phyloP scores from a whole-genome alignment of 2,888 invertebrate genomes.

The Phaedon cochleariae region DNA sequence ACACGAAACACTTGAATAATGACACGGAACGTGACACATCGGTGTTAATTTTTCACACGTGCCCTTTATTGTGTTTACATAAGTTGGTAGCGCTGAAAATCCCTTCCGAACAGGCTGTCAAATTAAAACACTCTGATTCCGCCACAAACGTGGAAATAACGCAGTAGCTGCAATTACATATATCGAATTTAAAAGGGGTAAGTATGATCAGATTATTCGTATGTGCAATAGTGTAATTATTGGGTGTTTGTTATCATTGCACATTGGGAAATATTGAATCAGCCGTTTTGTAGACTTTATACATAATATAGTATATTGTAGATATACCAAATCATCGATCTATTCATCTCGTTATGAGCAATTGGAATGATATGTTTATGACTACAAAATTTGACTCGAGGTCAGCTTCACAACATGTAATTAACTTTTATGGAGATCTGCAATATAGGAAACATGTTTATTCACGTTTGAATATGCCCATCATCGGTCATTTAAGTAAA shows the following conservation, averaged over 20 bases:
- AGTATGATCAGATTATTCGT: not conserved
- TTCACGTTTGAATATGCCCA: too few species aligned
- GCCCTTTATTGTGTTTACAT: conserved; percentile 48
- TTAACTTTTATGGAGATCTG: too few species aligned
- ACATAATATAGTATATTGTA: not conserved
- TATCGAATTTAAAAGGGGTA: conserved; percentile 5
- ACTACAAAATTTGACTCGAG: too few species aligned
- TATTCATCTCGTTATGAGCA: too few species aligned
- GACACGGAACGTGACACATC: conserved; percentile 51
- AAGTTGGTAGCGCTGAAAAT: conserved; percentile 36
- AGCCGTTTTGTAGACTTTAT: not conserved
- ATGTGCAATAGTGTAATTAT: not conserved
- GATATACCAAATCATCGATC: too few species aligned
- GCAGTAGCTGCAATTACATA: conserved; percentile 15
- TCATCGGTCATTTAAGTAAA: too few species aligned
- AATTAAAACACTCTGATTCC: conserved; percentile 35
- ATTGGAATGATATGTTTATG: too few species aligned
- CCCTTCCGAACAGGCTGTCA: conserved; percentile 32
- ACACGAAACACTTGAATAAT: conserved; percentile 53
- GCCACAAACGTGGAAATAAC: conserved; percentile 35
- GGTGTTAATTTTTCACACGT: conserved; percentile 58
- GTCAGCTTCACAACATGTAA: too few species aligned
- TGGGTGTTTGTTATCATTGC: not conserved
- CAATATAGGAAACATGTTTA: too few species aligned
- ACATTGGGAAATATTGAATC: not conserved